Percentiles rank a stretch among this genome's conserved stretches.
phyloP scores from a whole-genome alignment of 2,888 invertebrate species.

The Melangyna quadrimaculata region DNA sequence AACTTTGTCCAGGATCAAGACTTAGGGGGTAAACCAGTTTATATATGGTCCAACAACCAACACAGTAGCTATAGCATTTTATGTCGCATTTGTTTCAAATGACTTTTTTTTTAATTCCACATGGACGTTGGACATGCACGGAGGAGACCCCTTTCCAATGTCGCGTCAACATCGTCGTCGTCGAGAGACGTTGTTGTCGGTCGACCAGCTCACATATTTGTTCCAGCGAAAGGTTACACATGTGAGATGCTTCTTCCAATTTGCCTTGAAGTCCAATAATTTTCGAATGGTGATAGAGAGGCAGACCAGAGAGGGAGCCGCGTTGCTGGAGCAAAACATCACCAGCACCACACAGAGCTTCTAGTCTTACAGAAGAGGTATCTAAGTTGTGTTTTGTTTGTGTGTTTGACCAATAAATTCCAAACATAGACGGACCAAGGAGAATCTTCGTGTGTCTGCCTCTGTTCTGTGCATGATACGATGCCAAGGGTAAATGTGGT shows the following conservation, averaged over 20 bases:
- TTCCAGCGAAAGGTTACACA: slow-evolving; percentile 70
- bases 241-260: slow-evolving; percentile 71
- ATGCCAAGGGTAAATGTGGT: slow-evolving; percentile 39
- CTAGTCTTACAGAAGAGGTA: slow-evolving; percentile 53
- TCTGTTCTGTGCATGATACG: too few relatives aligned
- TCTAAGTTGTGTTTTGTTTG: slow-evolving; percentile 23
- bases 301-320: background rate
- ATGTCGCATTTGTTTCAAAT: slow-evolving; percentile 71
- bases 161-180: background rate
- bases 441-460: slow-evolving; percentile 22
- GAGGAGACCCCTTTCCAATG: slow-evolving; percentile 5
- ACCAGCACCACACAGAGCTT: slow-evolving; percentile 12
- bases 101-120: slow-evolving; percentile 24
- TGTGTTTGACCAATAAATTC: slow-evolving; percentile 62
- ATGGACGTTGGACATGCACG: slow-evolving; percentile 17
- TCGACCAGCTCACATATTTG: slow-evolving; percentile 58
- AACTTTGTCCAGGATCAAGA: slow-evolving; percentile 22
- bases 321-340: slow-evolving; percentile 19
- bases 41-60: slow-evolving; percentile 19
- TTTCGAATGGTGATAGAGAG: slow-evolving; percentile 33
- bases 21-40: slow-evolving; percentile 51
- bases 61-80: slow-evolving; percentile 65
- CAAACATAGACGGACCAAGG: slow-evolving; percentile 57
- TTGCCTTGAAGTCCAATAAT: slow-evolving; percentile 70
- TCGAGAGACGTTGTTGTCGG: background rate